Evolutionary conservation across 2,113 vertebrate genomes (phyloP), one percentile per base, ranked within the genome.

Genomic region (Galemys pyrenaicus): DNA sequence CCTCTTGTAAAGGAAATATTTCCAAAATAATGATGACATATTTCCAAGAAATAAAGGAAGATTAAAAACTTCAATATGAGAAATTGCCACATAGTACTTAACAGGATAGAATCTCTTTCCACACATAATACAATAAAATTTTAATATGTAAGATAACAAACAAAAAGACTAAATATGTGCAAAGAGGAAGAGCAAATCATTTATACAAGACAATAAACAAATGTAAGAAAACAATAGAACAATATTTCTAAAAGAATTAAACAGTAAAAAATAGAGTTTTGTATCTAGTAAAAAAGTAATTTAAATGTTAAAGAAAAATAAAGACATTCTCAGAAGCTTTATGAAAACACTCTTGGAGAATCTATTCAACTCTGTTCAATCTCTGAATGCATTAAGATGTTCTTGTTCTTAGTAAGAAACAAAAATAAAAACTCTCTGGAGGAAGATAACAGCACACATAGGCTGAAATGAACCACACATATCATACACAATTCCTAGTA

Each of bases 201-300:
- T 78, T 71, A 82, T 35, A 30, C 5, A 90, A 22, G 71, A 84
- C 35, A 84, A 84, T 56, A 35, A 60, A 83, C 16, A 68, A 24
- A 85, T 51, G 35, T n/a, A 78, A 62, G 51, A 84, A 88, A 82
- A 78, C 73, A 92, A 54, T 75, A 35, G 35, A 94, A 39, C 3
- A 70, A 35, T 84, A 32, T 68, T 77, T 94, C 32, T 54, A 78
- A 83, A 85, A 51, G 71, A 94, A 78, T 28, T 84, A 44, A 83
- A 92, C 5, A 49, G 22, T n/a, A 83, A 84, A 44, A 84, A 54
- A 28, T 30, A 71, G n/a, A 70, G 64, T 64, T 84, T 89, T 46
- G 9, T 70, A 49, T 85, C 41, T 70, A 62, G 54, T 35, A 39
- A 85, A n/a, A 85, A 84, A 71, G 17, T n/a, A 71, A 90, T 71